Evolutionary conservation across 1,140 invertebrate genomes (phyloP).

Genomic region (Lasaia peninsularis): DNA sequence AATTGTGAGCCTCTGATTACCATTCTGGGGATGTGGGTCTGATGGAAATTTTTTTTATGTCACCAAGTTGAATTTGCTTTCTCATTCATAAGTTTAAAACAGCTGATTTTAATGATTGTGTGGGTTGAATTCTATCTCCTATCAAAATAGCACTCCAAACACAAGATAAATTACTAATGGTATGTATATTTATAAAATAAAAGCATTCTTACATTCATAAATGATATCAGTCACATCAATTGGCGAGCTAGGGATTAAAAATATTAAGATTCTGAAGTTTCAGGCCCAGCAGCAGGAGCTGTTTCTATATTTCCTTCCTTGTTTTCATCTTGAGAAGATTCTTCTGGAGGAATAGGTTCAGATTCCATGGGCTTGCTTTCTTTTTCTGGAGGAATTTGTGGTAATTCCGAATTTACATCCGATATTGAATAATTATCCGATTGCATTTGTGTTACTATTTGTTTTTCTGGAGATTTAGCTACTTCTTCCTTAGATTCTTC

Average conservation of each 20-base stretch:
- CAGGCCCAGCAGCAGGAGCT: conserved; percentile 6
- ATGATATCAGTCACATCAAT: not conserved
- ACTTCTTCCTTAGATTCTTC: not conserved
- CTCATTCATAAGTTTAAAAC: no score
- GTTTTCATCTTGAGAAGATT: conserved; percentile 19
- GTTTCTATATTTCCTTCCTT: conserved; percentile 25
- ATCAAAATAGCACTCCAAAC: not conserved
- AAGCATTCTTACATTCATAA: conserved; percentile 1
- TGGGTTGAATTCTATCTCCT: not conserved
- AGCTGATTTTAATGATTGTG: no score
- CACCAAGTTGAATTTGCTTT: no score
- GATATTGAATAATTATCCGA: conserved; percentile 66
- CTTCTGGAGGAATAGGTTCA: conserved; percentile 23
- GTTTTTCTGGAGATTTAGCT: conserved; percentile 4
- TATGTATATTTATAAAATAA: conserved; percentile 3
- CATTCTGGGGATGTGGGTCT: no score
- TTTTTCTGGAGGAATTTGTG: conserved; percentile 25
- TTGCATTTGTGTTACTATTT: conserved; percentile 29
- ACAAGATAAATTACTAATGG: not conserved
- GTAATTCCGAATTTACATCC: conserved; percentile 62
- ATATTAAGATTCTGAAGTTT: conserved; percentile 22
- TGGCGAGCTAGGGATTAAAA: not conserved
- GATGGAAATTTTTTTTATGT: no score
- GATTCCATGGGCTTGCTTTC: conserved; percentile 23
- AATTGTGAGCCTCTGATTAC: no score